These are phyloP conservation scores for Zaprionus obscuricornis DNA, from an alignment of 2,888 invertebrate genomes.

Conservation along the genomic window DNA sequence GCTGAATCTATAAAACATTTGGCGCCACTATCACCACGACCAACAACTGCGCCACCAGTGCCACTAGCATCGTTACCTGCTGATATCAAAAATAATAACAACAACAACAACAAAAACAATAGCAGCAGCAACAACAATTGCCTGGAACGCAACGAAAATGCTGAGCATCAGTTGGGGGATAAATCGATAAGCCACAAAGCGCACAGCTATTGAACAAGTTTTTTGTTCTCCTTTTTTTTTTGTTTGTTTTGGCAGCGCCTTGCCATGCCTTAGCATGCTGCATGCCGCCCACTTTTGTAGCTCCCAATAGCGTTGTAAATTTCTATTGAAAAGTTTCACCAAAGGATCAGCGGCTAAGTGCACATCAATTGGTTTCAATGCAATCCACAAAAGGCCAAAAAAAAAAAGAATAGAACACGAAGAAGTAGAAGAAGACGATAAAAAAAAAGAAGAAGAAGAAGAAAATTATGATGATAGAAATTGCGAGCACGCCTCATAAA, in stretches of 20 bases:
- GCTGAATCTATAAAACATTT: background rate
- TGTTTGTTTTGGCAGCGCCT: no score
- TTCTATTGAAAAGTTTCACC: slow-evolving; percentile 47
- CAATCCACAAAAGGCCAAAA: slow-evolving; percentile 42
- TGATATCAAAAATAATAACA: no score
- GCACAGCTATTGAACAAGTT: slow-evolving; percentile 47
- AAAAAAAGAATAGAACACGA: background rate
- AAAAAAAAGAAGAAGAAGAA: slow-evolving; percentile 2
- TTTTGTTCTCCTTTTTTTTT: background rate
- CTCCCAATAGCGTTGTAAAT: slow-evolving; percentile 52
- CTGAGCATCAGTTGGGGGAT: slow-evolving; percentile 35
- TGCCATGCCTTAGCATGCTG: no score
- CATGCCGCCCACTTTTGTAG: slow-evolving; percentile 1
- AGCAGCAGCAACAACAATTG: slow-evolving; percentile 28
- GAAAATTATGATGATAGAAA: no score
- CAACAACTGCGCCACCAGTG: slow-evolving; percentile 15
- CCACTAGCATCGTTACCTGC: no score
- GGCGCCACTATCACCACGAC: slow-evolving; percentile 12
- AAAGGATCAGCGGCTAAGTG: slow-evolving; percentile 53
- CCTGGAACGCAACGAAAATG: slow-evolving; percentile 53
- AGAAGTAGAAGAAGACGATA: slow-evolving; percentile 28
- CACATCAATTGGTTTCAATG: slow-evolving; percentile 70
- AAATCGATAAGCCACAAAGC: slow-evolving; percentile 64
- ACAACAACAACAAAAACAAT: slow-evolving; percentile 7
- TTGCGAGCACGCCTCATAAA: no score